A percentile compares a stretch with the other conserved stretches of the same genome.
phyloP scores from a whole-genome alignment of 2,888 invertebrate genomes.

The Caenorhabditis becei region DNA sequence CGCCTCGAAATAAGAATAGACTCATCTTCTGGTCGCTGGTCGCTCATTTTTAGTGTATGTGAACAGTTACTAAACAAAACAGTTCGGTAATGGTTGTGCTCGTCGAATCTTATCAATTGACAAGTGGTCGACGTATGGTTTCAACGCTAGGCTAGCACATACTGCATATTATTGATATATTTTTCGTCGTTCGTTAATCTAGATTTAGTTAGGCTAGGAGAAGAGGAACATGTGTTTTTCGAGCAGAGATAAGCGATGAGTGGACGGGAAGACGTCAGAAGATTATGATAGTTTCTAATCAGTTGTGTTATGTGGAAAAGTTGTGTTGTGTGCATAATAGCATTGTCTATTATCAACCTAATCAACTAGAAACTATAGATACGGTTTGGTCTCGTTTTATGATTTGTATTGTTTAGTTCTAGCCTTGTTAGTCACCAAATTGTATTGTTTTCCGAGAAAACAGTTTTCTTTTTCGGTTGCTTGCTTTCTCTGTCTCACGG shows the following conservation, averaged over 20 bases:
- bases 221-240: neutral
- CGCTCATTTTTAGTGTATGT: neutral
- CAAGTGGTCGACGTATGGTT: constrained; percentile 18
- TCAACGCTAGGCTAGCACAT: constrained; percentile 14
- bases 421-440: no score
- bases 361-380: constrained; percentile 34
- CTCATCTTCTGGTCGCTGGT: constrained; percentile 11
- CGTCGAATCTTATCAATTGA: constrained; percentile 49
- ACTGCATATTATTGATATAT: constrained; percentile 14
- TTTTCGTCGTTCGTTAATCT: constrained; percentile 25
- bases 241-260: neutral
- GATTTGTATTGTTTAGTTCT: constrained; percentile 20
- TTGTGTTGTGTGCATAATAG: constrained; percentile 25
- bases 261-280: neutral
- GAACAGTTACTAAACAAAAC: constrained; percentile 15
- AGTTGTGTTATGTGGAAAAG: constrained; percentile 9
- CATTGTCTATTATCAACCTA: constrained; percentile 9
- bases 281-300: neutral
- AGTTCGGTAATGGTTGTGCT: constrained; percentile 14
- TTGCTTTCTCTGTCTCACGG: neutral
- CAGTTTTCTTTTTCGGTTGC: neutral
- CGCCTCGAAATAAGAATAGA: constrained; percentile 31
- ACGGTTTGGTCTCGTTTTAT: neutral
- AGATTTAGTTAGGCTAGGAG: neutral
- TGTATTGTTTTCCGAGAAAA: constrained; percentile 1